Base-by-base conservation (phyloP, 2,888 invertebrate genomes). In the Pediacus dermestoides region DNA sequence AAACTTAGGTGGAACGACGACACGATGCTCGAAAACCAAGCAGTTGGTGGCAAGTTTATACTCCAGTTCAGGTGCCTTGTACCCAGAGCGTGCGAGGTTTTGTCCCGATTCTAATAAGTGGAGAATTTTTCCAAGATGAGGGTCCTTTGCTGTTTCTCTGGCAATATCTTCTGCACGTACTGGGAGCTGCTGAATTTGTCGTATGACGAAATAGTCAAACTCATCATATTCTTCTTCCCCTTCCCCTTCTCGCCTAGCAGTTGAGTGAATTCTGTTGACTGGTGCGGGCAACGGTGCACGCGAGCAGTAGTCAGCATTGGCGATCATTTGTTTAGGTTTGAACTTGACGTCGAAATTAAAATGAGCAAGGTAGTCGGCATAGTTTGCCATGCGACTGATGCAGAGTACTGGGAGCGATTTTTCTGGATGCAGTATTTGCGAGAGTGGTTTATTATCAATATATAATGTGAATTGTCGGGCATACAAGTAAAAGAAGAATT, bases 401-500 rank as follows among this genome's bases (percentile, higher is more conserved):
- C 43, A 39, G 2, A 47, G 30, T 8, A 36, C 37, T 2, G 42
- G 44, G 2, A 42, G 25, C 3, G 35, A 42, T 14, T 45, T 48
- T 7, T 39, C 25, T 25, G 40, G 44, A 15, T 48, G 40, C 7
- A 48, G 27, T 12, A 48, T 48, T 28, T 40, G 35, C 11, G 40
- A 32, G 6, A 51, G 22, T 2, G 46, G 42, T 26, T 50, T 47
- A 23, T 47, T 38, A 27, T 51, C 48, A n/a, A 43, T 43, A 10
- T 49, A 37, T 1, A 48, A 31, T 2, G 31, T 39, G 28, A 48
- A 50, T n/a, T 42, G 15, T n/a, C 39, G 34, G 8, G 32, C 34
- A 21, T 47, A 48, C 11, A 50, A 16, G 28, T 44, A 48, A 12
- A 40, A 15, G 22, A 40, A 37, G 28, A 47, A 34, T 30, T 42